A percentile compares a stretch with the other conserved stretches of the same genome.
These are phyloP conservation scores for Pseudococcus viburni DNA, from an alignment of 2,888 invertebrate species.

Conservation along the genomic window DNA sequence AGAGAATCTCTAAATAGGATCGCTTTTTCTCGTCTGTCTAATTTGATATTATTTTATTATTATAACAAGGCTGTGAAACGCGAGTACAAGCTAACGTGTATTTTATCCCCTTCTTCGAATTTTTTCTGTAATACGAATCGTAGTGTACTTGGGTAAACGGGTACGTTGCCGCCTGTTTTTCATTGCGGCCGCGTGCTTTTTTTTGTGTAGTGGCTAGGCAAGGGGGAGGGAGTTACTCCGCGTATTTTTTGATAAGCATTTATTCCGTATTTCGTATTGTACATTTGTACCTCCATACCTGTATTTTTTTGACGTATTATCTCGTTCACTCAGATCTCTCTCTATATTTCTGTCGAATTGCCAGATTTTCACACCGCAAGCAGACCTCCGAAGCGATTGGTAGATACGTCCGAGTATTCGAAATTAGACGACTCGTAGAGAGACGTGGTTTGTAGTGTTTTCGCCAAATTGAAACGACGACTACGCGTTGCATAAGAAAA, in stretches of 20 bases:
- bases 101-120: constrained; percentile 10
- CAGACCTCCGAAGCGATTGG: no score
- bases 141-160: not conserved
- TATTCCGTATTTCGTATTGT: not conserved
- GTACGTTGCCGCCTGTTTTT: not conserved
- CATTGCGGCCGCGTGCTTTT: not conserved
- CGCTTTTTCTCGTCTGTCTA: constrained; percentile 50
- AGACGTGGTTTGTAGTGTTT: no score
- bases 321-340: constrained; percentile 35
- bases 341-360: no score
- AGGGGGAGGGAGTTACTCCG: not conserved
- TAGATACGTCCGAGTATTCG: no score
- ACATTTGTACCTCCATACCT: not conserved
- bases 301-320: not conserved
- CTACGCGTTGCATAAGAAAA: no score
- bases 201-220: not conserved
- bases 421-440: no score
- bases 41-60: constrained; percentile 45
- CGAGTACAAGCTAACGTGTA: constrained; percentile 46
- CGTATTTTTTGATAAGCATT: constrained; percentile 25
- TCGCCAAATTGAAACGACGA: no score
- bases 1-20: constrained; percentile 19
- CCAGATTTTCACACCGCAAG: no score
- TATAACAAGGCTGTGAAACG: constrained; percentile 47
- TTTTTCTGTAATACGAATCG: not conserved